Evolutionary conservation across 2,797 vertebrate genomes (phyloP).

Genomic region (Coccyzus lansbergi): DNA sequence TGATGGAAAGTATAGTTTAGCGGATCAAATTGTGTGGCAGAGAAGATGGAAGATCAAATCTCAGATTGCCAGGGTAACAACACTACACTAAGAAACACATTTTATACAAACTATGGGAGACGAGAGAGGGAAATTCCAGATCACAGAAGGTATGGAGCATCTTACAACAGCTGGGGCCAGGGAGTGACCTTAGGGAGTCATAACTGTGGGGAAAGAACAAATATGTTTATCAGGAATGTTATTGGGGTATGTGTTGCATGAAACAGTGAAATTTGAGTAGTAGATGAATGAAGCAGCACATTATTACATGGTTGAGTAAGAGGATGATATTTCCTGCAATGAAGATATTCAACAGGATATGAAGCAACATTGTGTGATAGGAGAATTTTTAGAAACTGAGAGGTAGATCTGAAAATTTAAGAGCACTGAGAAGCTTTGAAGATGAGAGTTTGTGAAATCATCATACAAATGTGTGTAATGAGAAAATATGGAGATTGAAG

Average conservation of each 20-base stretch:
- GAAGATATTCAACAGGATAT: background rate
- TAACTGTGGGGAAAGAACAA: slow-evolving; percentile 4
- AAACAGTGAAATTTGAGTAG: slow-evolving; percentile 1
- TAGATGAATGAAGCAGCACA: background rate
- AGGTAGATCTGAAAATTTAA: background rate
- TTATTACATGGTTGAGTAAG: slow-evolving; percentile 5
- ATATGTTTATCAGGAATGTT: background rate
- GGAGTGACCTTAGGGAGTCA: background rate
- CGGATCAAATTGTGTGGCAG: background rate
- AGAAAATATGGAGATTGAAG: background rate
- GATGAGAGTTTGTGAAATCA: slow-evolving; percentile 9
- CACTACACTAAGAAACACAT: background rate
- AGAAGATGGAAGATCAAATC: background rate
- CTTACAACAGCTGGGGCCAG: background rate
- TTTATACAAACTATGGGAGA: background rate
- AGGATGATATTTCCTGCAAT: background rate
- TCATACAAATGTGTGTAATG: background rate
- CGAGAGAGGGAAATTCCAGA: background rate
- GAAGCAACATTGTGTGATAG: background rate
- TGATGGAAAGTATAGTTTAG: background rate
- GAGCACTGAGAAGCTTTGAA: background rate
- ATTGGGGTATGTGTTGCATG: background rate
- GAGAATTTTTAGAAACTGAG: background rate
- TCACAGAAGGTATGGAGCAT: background rate
- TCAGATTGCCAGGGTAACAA: background rate